Conservation (phyloP, 2,113 vertebrate genomes). For the Prietella phreatophila region DNA sequence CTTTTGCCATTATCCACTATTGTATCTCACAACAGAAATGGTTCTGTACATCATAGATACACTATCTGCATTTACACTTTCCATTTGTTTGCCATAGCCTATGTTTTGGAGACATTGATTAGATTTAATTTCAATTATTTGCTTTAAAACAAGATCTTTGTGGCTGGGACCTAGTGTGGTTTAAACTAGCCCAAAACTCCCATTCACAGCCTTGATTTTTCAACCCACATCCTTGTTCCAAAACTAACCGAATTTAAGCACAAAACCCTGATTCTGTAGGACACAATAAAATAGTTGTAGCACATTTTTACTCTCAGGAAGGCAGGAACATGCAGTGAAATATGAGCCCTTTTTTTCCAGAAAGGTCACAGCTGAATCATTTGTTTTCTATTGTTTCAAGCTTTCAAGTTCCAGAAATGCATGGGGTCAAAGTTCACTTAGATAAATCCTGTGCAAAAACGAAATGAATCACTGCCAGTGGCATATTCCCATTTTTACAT, state of each 20-base stretch:
- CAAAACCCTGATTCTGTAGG: neutral
- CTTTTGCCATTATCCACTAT: neutral
- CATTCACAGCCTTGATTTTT: neutral
- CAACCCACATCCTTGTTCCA: neutral
- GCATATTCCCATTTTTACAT: neutral
- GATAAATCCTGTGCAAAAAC: neutral
- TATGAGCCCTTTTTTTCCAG: neutral
- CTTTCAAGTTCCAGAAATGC: neutral
- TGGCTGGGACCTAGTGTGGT: neutral
- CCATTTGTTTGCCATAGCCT: neutral
- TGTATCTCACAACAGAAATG: neutral
- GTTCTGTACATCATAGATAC: neutral
- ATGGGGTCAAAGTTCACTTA: neutral
- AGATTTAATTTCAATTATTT: neutral
- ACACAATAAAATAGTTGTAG: neutral
- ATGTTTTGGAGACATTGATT: neutral
- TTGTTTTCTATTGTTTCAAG: neutral
- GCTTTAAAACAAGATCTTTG: neutral
- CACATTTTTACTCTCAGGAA: neutral
- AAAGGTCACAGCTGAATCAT: conserved; percentile 11
- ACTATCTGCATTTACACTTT: neutral
- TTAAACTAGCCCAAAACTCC: neutral
- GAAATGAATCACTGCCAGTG: neutral
- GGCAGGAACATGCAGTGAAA: neutral
- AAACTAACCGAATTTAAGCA: neutral